A percentile compares a stretch with the other conserved stretches of the same genome.
Conservation (phyloP, 2,797 vertebrate species). For the Tapera naevia region DNA sequence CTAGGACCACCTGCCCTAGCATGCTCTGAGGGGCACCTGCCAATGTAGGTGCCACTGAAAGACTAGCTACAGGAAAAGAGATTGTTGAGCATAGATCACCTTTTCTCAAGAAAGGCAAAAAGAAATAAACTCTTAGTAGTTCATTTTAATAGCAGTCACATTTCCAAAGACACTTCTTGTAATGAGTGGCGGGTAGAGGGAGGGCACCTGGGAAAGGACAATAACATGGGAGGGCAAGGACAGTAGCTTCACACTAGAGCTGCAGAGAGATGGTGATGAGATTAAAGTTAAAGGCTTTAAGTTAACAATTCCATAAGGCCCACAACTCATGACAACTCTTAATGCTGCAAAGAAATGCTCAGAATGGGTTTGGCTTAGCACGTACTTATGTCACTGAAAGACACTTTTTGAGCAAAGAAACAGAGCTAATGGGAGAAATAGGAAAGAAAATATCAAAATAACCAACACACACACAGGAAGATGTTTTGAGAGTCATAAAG, state of each 20-base stretch:
- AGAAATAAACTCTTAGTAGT: not conserved
- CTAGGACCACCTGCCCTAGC: not conserved
- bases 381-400: not conserved
- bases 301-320: not conserved
- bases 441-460: not conserved
- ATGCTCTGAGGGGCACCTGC: not conserved
- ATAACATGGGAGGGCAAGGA: fast-evolving
- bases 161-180: not conserved
- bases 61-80: not conserved
- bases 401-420: not conserved
- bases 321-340: not conserved
- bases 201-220: not conserved
- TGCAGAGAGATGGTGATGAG: not conserved
- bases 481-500: not conserved
- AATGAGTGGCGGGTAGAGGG: not conserved
- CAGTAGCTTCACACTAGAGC: not conserved
- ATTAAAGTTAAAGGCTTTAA: not conserved
- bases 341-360: not conserved
- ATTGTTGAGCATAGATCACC: not conserved
- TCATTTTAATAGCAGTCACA: not conserved
- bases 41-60: not conserved
- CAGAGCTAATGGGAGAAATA: not conserved
- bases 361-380: not conserved
- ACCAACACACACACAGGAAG: not conserved
- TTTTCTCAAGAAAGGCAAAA: not conserved